phyloP scores from a whole-genome alignment of 2,888 invertebrate genomes.

The Acanthosepion esculentum region DNA sequence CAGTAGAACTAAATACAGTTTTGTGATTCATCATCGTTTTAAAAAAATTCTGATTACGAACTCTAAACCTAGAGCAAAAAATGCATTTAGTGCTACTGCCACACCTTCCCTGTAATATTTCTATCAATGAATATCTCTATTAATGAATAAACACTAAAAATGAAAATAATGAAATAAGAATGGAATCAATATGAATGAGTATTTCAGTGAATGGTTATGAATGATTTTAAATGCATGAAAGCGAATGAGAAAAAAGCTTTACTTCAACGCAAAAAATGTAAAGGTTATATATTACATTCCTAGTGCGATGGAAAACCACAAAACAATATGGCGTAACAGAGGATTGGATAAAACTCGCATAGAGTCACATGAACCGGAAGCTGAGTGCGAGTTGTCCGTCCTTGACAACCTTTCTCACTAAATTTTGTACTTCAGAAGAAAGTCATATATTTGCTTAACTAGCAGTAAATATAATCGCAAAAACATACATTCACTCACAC shows the following conservation, averaged over 20 bases:
- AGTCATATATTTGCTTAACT: background rate
- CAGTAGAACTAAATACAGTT: too few relatives aligned
- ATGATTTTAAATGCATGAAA: background rate
- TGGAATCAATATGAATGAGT: background rate
- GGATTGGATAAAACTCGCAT: background rate
- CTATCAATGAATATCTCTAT: too few relatives aligned
- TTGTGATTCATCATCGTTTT: too few relatives aligned
- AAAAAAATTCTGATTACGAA: too few relatives aligned
- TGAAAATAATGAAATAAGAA: background rate
- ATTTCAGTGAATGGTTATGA: background rate
- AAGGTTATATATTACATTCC: background rate
- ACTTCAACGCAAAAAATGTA: background rate
- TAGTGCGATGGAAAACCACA: background rate
- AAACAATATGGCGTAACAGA: conserved; percentile 20
- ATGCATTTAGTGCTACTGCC: background rate
- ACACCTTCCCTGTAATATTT: background rate
- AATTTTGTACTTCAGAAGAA: background rate
- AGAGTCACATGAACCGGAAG: conserved; percentile 13
- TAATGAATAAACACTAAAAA: background rate
- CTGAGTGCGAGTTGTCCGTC: background rate
- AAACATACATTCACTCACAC: background rate
- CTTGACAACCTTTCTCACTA: background rate
- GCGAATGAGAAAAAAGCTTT: background rate
- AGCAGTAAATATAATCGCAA: background rate
- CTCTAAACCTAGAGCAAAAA: background rate